These are phyloP conservation scores for Conchocele bisecta DNA, from an alignment of 2,888 invertebrate species.

Conservation along the genomic window DNA sequence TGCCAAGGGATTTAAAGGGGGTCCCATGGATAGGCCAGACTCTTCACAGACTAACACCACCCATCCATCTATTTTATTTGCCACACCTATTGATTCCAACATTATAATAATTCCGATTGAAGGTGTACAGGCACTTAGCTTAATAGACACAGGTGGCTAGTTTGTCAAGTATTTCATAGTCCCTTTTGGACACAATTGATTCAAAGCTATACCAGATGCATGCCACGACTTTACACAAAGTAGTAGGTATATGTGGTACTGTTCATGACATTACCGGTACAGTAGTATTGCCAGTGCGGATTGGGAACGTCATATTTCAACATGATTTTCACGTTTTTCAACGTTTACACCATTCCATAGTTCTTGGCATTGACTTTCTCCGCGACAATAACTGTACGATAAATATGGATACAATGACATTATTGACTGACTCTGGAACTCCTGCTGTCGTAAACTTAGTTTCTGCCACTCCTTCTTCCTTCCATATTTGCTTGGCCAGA, in stretches of 20 bases:
- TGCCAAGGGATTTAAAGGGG: neutral
- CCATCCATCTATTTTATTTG: neutral
- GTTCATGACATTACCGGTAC: slow-evolving; percentile 12
- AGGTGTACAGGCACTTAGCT: slow-evolving; percentile 5
- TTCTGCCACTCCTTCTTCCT: neutral
- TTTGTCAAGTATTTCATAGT: slow-evolving; percentile 20
- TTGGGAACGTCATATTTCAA: slow-evolving; percentile 11
- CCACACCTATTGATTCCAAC: slow-evolving; percentile 29
- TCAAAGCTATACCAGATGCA: neutral
- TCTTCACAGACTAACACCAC: too few species aligned
- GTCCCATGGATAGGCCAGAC: slow-evolving; percentile 2
- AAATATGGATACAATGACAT: slow-evolving; percentile 1
- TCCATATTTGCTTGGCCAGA: slow-evolving; percentile 4
- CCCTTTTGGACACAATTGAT: slow-evolving; percentile 21
- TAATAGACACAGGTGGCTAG: slow-evolving; percentile 34
- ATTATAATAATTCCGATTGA: slow-evolving; percentile 7
- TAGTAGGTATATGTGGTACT: slow-evolving; percentile 20
- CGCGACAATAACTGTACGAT: slow-evolving; percentile 19
- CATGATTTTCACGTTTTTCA: slow-evolving; percentile 19
- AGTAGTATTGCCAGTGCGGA: slow-evolving; percentile 17
- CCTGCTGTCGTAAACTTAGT: neutral
- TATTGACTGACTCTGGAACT: neutral
- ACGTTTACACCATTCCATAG: slow-evolving; percentile 25
- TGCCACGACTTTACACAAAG: neutral
- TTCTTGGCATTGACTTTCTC: slow-evolving; percentile 35